Conservation (phyloP, 2,888 invertebrate genomes). For the Ceramica pisi region DNA sequence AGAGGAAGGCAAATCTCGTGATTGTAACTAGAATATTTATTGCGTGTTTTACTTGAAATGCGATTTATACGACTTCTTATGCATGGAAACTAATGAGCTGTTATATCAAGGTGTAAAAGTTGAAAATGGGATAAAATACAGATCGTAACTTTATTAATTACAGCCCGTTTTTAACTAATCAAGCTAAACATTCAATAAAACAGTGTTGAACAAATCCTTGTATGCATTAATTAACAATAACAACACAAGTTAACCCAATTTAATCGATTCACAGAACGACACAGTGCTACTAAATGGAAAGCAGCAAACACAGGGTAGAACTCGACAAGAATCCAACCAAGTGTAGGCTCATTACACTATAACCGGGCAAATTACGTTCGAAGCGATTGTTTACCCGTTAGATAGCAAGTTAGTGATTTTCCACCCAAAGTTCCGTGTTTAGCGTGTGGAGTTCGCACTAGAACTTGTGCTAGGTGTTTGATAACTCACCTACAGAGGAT, state of each 20-base stretch:
- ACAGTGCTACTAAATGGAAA: conserved; percentile 49
- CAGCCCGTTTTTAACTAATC: no score
- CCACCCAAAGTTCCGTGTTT: conserved; percentile 69
- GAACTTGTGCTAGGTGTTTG: conserved; percentile 58
- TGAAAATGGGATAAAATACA: not conserved
- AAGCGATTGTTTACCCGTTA: conserved; percentile 79
- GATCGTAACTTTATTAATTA: no score
- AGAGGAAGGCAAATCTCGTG: not conserved
- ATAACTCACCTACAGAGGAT: conserved; percentile 45
- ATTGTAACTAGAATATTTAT: not conserved
- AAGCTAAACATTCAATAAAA: not conserved
- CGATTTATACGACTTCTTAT: not conserved
- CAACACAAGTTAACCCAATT: conserved; percentile 29
- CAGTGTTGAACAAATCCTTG: conserved; percentile 5
- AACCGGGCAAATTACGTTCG: conserved; percentile 71
- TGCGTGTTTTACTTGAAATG: not conserved
- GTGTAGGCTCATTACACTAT: conserved; percentile 61
- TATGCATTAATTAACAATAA: conserved; percentile 29
- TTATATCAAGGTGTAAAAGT: not conserved
- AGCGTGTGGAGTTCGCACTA: conserved; percentile 51
- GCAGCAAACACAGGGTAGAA: conserved; percentile 27
- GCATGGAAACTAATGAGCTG: not conserved
- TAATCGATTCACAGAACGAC: conserved; percentile 25
- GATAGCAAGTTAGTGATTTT: conserved; percentile 74
- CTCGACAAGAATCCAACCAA: conserved; percentile 56